Percentiles rank a stretch among this genome's conserved stretches.
These are phyloP conservation scores for Morelia viridis DNA, from an alignment of 2,797 vertebrate species.

Conservation along the genomic window DNA sequence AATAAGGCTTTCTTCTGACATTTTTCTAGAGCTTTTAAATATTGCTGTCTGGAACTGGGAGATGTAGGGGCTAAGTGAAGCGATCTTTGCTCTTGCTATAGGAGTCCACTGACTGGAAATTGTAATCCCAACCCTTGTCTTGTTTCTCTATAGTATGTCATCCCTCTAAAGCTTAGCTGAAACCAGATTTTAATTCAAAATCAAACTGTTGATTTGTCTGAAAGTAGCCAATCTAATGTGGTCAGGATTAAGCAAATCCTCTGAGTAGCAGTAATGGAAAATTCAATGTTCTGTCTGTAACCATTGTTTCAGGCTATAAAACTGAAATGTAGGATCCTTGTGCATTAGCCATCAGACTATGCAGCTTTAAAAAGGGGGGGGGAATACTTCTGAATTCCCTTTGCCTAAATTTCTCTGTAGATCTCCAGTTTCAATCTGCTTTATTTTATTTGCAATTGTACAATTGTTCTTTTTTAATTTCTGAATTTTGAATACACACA, in stretches of 20 bases:
- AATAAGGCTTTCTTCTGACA: not conserved
- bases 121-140: slow-evolving; percentile 3
- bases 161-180: not conserved
- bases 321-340: slow-evolving; percentile 22
- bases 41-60: not conserved
- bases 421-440: not conserved
- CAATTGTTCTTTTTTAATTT: not conserved
- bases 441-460: not conserved
- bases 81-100: fast-evolving
- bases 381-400: not conserved
- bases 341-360: not conserved
- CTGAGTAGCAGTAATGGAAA: slow-evolving; percentile 1
- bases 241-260: slow-evolving; percentile 12
- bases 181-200: slow-evolving; percentile 17
- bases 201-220: not conserved
- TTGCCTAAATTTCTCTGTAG: not conserved
- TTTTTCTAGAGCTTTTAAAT: not conserved
- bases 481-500: not conserved
- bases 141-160: not conserved
- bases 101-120: not conserved
- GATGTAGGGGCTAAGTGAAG: not conserved
- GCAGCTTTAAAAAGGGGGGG: not conserved
- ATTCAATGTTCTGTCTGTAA: not conserved
- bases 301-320: slow-evolving; percentile 24
- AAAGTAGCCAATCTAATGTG: not conserved